Conservation (phyloP, 2,888 invertebrate genomes). For the Ormia ochracea region DNA sequence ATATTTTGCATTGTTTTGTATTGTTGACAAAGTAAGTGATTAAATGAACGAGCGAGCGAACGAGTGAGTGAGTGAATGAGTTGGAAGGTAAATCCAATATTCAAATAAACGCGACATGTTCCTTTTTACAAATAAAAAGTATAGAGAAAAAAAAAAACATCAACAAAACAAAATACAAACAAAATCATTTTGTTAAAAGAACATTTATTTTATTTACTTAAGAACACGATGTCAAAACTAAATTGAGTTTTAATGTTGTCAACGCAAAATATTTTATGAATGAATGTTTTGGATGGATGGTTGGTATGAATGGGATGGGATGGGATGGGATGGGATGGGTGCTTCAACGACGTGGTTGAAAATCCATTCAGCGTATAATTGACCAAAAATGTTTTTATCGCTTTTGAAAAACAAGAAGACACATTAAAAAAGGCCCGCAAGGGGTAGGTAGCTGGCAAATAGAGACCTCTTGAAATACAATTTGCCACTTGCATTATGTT, state of each 20-base stretch:
- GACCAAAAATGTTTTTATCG: conserved; percentile 62
- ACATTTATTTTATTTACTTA: conserved; percentile 76
- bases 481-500: conserved; percentile 22
- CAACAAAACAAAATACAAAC: neutral
- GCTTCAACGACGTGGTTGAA: conserved; percentile 31
- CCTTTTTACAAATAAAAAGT: conserved; percentile 18
- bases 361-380: conserved; percentile 61
- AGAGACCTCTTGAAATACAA: conserved; percentile 33
- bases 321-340: conserved; percentile 2
- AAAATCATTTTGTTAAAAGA: conserved; percentile 68
- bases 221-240: conserved; percentile 72
- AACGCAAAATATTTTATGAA: conserved; percentile 50
- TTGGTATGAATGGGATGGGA: conserved; percentile 5
- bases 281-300: neutral
- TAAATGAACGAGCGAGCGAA: neutral
- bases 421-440: neutral
- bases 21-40: conserved; percentile 31
- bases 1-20: conserved; percentile 22
- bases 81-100: conserved; percentile 60
- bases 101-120: conserved; percentile 61
- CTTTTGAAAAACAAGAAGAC: conserved; percentile 20
- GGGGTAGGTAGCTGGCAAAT: no score
- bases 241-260: conserved; percentile 76
- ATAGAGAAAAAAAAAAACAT: neutral
- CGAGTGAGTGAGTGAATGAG: conserved; percentile 5